These are phyloP conservation scores for Pristionchus entomophagus DNA, from an alignment of 2,888 invertebrate genomes.

Conservation along the genomic window DNA sequence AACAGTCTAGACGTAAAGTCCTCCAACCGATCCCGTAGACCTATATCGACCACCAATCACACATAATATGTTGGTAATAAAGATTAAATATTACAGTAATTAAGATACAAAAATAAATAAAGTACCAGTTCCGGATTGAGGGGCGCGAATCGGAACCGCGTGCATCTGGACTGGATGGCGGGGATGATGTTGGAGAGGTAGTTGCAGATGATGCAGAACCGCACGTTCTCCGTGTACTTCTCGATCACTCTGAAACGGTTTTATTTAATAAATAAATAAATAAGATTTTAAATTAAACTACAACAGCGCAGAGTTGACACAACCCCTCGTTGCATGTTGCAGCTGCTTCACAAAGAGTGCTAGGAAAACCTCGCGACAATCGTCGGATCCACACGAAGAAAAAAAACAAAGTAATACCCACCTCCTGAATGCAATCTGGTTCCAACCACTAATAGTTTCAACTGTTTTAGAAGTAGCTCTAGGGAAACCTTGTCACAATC, in stretches of 20 bases:
- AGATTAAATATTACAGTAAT: too few relatives aligned
- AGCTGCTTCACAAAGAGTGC: too few relatives aligned
- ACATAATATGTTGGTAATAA: not conserved
- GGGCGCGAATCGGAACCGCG: constrained; percentile 73
- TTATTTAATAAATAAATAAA: constrained; percentile 4
- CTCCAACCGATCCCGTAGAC: not conserved
- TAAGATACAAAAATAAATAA: not conserved
- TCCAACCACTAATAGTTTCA: too few relatives aligned
- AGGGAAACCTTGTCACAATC: too few relatives aligned
- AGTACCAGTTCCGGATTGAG: constrained; percentile 84
- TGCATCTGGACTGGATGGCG: constrained; percentile 90
- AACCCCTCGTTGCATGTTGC: too few relatives aligned
- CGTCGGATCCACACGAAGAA: too few relatives aligned
- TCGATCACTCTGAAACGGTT: constrained; percentile 87
- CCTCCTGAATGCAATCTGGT: too few relatives aligned
- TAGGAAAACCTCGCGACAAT: too few relatives aligned
- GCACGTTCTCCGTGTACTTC: constrained; percentile 97
- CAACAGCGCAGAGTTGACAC: not conserved
- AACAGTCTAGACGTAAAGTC: too few relatives aligned
- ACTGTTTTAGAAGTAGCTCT: too few relatives aligned
- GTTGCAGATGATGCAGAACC: constrained; percentile 99
- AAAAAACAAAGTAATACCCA: not conserved
- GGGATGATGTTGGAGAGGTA: constrained; percentile 98
- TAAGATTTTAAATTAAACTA: not conserved
- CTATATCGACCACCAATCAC: too few relatives aligned